Conservation (phyloP, 2,113 vertebrate species). For the Paralichthys olivaceus region DNA sequence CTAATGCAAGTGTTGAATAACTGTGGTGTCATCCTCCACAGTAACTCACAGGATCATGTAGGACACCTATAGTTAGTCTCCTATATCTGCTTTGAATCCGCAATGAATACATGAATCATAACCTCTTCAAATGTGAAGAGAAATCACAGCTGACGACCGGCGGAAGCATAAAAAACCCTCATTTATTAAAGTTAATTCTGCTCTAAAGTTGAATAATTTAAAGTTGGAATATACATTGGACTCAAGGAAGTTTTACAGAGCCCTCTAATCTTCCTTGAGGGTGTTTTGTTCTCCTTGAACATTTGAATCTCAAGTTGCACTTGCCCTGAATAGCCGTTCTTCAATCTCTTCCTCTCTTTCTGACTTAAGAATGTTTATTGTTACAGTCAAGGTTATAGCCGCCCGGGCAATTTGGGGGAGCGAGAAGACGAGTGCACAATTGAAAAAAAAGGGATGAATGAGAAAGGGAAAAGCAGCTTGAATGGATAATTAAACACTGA, state of each 20-base stretch:
- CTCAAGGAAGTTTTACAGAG: slow-evolving; percentile 44
- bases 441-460: slow-evolving; percentile 1
- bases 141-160: slow-evolving; percentile 40
- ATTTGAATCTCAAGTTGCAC: slow-evolving; percentile 72
- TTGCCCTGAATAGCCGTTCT: slow-evolving; percentile 71
- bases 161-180: slow-evolving; percentile 7
- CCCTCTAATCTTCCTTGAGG: slow-evolving; percentile 47
- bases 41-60: slow-evolving; percentile 51
- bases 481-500: slow-evolving; percentile 33
- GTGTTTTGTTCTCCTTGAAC: slow-evolving; percentile 64
- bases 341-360: slow-evolving; percentile 60
- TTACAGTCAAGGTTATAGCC: slow-evolving; percentile 56
- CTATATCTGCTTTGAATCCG: slow-evolving; percentile 42
- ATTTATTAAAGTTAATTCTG: slow-evolving; percentile 25
- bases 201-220: slow-evolving; percentile 33
- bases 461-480: slow-evolving; percentile 17
- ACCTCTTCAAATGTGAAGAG: slow-evolving; percentile 8
- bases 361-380: slow-evolving; percentile 68
- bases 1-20: slow-evolving; percentile 63
- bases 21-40: slow-evolving; percentile 37
- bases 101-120: slow-evolving; percentile 27
- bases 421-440: not conserved
- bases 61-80: slow-evolving; percentile 58
- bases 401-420: slow-evolving; percentile 6
- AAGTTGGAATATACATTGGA: slow-evolving; percentile 34